These are phyloP conservation scores for Cataglyphis cursor DNA, from an alignment of 2,888 invertebrate genomes.

Conservation along the genomic window DNA sequence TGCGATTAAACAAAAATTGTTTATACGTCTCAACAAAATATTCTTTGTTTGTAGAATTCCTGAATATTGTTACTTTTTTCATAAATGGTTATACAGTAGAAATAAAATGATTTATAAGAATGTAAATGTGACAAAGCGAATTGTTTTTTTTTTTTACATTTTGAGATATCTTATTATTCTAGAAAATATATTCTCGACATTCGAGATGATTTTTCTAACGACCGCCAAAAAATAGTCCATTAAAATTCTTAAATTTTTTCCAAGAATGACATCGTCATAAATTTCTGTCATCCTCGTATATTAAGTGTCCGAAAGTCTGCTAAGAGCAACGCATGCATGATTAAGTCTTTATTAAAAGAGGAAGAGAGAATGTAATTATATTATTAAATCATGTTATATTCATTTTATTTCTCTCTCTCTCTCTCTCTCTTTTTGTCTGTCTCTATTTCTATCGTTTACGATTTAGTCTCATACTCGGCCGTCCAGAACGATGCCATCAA, in stretches of 20 bases:
- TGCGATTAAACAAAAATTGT: background rate
- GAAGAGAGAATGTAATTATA: slow-evolving; percentile 66
- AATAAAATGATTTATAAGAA: slow-evolving; percentile 1
- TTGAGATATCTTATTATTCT: slow-evolving; percentile 15
- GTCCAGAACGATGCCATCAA: slow-evolving; percentile 40
- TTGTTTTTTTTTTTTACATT: background rate
- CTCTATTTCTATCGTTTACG: background rate
- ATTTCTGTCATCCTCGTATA: background rate
- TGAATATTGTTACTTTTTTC: slow-evolving; percentile 7
- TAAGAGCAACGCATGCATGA: slow-evolving; percentile 55
- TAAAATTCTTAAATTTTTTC: slow-evolving; percentile 3
- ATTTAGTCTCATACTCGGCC: background rate
- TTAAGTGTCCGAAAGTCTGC: background rate
- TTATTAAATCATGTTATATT: slow-evolving; percentile 71
- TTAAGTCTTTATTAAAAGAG: slow-evolving; percentile 66
- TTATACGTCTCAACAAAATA: background rate
- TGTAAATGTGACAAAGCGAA: slow-evolving; percentile 8
- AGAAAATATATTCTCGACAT: background rate
- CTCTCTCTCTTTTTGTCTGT: background rate
- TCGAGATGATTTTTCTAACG: slow-evolving; percentile 2
- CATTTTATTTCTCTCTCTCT: slow-evolving; percentile 18
- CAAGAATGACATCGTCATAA: background rate
- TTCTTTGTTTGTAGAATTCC: background rate
- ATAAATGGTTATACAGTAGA: background rate
- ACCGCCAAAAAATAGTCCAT: background rate